Evolutionary conservation across 2,113 vertebrate species (phyloP).

Genomic region (human (Homo sapiens)): GRCh38 chr15:22407501-22408000

Average conservation of each 20-base stretch:
- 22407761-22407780: too few relatives aligned
- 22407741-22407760: too few relatives aligned
- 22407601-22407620: neutral
- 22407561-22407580: neutral
- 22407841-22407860: too few relatives aligned
- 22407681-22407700: neutral
- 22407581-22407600: neutral
- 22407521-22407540: neutral
- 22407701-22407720: too few relatives aligned
- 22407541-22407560: neutral
- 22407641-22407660: neutral
- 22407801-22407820: too few relatives aligned
- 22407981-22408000: neutral
- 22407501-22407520: neutral
- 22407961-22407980: neutral
- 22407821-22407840: too few relatives aligned
- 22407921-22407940: neutral
- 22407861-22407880: too few relatives aligned
- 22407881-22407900: too few relatives aligned
- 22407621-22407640: neutral
- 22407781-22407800: too few relatives aligned
- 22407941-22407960: too few relatives aligned
- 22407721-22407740: too few relatives aligned
- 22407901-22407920: neutral
- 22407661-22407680: fast-evolving